phyloP scores from a whole-genome alignment of 2,888 invertebrate genomes.

The Philhelius pedissequus region DNA sequence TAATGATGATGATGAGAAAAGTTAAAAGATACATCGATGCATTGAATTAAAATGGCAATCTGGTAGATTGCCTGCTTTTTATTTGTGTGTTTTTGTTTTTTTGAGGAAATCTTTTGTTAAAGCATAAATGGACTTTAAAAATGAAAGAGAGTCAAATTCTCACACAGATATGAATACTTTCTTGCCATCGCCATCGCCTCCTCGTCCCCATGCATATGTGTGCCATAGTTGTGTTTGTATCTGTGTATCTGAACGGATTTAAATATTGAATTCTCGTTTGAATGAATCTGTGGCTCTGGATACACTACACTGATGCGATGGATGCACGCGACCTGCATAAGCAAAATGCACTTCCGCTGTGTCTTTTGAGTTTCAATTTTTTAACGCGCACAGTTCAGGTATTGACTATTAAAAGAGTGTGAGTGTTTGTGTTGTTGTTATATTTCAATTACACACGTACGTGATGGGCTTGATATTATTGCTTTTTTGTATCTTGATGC shows the following conservation, averaged over 20 bases:
- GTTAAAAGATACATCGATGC: constrained; percentile 64
- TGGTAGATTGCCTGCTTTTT: constrained; percentile 32
- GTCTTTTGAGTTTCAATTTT: constrained; percentile 53
- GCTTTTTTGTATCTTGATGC: constrained; percentile 51
- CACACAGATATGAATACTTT: background rate
- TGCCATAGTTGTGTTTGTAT: no score
- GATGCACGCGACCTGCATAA: constrained; percentile 68
- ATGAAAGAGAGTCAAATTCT: constrained; percentile 1
- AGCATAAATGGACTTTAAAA: constrained; percentile 41
- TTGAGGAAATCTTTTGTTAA: constrained; percentile 64
- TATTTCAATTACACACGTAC: constrained; percentile 62
- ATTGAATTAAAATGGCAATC: constrained; percentile 69
- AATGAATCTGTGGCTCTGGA: constrained; percentile 45
- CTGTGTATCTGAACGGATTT: constrained; percentile 19
- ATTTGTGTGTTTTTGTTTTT: constrained; percentile 43
- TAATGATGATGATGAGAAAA: constrained; percentile 49
- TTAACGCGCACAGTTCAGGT: constrained; percentile 4
- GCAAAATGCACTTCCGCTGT: constrained; percentile 66
- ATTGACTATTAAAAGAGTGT: background rate
- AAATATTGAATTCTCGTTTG: constrained; percentile 58
- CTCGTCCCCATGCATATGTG: no score
- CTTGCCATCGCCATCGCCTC: background rate
- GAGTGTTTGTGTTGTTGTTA: constrained; percentile 48
- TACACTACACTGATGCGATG: constrained; percentile 32
- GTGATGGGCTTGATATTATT: constrained; percentile 54